Base-by-base conservation (phyloP, 2,888 invertebrate genomes). In the Caenorhabditis imperialis region DNA sequence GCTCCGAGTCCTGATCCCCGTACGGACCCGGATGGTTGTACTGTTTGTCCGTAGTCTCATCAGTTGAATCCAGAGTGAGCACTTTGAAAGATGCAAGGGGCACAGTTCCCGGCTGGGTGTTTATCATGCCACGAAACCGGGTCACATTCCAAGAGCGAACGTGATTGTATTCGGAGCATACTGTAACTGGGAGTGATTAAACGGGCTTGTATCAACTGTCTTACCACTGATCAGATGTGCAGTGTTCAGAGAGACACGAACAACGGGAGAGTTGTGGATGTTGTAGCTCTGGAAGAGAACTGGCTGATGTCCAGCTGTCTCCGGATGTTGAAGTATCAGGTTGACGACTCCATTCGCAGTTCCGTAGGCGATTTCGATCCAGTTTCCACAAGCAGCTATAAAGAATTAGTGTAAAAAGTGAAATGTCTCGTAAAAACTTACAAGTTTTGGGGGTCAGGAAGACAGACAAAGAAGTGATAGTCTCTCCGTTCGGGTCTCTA, bases 281-380 rank as follows among this genome's bases (percentile, higher is more conserved):
- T 84, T 84, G 63, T 81, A 86, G 7, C 84, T 86, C 90, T 98
- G 98, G 90, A 98, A 98, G 38, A 98, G 91, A 90, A 98, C 97
- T 2, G 98, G 98, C 0, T 96, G 96, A 88, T 98, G 96, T 0
- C 97, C 97, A 10, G 97, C 96, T 0, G 98, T 98, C 90, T 99
- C 98, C 1, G 98, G 98, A 90, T 99, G 98, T 86, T 98, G 98
- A 0, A 98, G 97, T 70, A 99, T 97, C 1, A 99, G 96, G 30
- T 97, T 91, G 18, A 99, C 97, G 0, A 94, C 94, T 1, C 98
- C 98, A 18, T 89, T 81, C 81, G 93, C 93, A 0, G 98, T 99
- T 3, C 98, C 99, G 89, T 99, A 99, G 0, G 98, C 99, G 85
- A 99, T 98, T 90, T 99, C 99, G 86, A 99, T 96, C 97, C 98